phyloP scores from a whole-genome alignment of 1,140 invertebrate genomes.

The Euura saliciscinereae region DNA sequence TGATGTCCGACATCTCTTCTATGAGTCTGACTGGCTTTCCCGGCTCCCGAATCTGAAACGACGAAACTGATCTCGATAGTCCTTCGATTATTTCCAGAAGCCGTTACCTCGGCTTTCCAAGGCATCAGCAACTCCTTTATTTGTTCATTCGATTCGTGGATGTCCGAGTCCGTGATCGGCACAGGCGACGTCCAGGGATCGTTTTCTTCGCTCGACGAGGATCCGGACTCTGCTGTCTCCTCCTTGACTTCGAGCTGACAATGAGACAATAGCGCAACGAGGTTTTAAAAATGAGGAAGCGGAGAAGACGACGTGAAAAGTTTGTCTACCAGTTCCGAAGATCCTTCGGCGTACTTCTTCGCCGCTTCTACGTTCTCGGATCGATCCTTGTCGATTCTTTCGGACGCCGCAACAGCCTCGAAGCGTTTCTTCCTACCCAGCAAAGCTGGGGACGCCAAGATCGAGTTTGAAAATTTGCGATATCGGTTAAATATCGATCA shows the following conservation, averaged over 20 bases:
- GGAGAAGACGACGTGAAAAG: too few species aligned
- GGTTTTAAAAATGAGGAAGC: too few species aligned
- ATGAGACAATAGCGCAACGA: too few species aligned
- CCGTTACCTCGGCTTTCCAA: conserved; percentile 28
- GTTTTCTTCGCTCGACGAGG: background rate
- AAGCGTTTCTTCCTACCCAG: conserved; percentile 33
- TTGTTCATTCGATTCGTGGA: background rate
- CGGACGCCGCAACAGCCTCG: conserved; percentile 37
- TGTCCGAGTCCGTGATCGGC: too few species aligned
- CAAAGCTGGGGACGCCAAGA: conserved; percentile 16
- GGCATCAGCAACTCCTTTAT: conserved; percentile 32
- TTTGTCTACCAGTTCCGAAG: conserved; percentile 1
- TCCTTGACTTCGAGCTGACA: background rate
- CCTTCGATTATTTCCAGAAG: conserved; percentile 10
- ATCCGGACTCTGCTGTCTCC: background rate
- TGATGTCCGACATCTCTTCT: conserved; percentile 29
- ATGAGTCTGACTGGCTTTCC: conserved; percentile 13
- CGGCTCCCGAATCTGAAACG: background rate
- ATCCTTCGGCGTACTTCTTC: conserved; percentile 6
- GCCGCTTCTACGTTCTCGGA: conserved; percentile 38
- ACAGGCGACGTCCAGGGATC: too few species aligned
- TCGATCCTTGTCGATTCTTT: conserved; percentile 40
- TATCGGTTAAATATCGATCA: background rate
- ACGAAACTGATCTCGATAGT: background rate
- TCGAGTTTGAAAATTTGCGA: background rate